Evolutionary conservation across 2,113 vertebrate species (phyloP), one percentile per base, ranked within the genome.

Genomic region (Paramisgurnus dabryanus): DNA sequence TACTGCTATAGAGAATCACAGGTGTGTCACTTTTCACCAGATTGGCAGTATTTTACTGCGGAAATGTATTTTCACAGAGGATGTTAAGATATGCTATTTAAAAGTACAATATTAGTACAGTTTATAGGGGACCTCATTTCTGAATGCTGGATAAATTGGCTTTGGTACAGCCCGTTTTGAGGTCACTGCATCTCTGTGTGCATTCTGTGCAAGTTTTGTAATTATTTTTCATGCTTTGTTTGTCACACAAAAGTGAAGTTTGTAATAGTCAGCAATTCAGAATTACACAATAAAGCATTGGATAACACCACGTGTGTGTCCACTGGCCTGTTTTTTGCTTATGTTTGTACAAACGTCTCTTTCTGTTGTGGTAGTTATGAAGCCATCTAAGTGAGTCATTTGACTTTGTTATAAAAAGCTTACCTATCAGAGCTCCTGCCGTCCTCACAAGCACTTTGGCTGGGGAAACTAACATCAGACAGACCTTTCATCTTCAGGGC

Each of bases 401-500:
- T 67, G 80, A 69, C 49, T 61, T 66, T 61, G 13, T 77, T 82
- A 55, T 67, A 76, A 78, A 82, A 79, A 50, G 15, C 43, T 18
- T 43, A 17, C 58, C 53, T 76, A 63, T 22, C 53, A 49, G 34
- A 45, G 18, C 12, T 45, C 53, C 43, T 55, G n/a, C 78, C 82
- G 57, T 71, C 76, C 76, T 79, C 53, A 79, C 66, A 72, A 82
- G 69, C 80, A 40, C 68, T 49, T 58, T 11, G 68, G 66, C 84
- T 79, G 66, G 67, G 68, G 58, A 71, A 78, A 40, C 57, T 4
- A 80, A 80, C 81, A 81, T 85, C 79, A 82, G 45, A 80, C 27
- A 55, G 77, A 69, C 45, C 75, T 86, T 83, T 86, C 60, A 85
- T 85, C 75, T 83, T 68, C 74, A 79, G 82, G 85, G 66, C 78